phyloP scores from a whole-genome alignment of 2,797 vertebrate species.

The Falco novaeseelandiae region DNA sequence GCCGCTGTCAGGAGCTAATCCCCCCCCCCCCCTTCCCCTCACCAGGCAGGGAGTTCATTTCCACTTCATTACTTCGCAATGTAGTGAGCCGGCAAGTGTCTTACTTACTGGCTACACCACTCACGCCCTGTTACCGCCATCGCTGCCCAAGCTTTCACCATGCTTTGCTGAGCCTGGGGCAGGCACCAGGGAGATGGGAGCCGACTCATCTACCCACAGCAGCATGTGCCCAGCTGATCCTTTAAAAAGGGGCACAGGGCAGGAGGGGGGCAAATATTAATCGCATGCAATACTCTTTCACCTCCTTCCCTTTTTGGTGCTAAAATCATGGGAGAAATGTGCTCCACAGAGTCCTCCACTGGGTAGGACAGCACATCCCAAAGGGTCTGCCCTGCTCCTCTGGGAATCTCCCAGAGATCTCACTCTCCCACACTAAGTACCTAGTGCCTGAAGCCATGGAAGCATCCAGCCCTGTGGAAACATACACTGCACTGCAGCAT shows the following conservation, averaged over 20 bases:
- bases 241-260: background rate
- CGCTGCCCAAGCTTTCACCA: background rate
- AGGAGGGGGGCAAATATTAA: background rate
- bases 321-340: rapidly evolving
- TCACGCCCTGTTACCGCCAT: background rate
- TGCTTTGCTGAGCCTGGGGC: background rate
- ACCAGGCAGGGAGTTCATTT: constrained; percentile 66
- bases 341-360: rapidly evolving
- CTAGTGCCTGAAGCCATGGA: rapidly evolving
- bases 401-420: background rate
- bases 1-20: constrained; percentile 33
- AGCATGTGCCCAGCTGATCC: rapidly evolving
- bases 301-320: background rate
- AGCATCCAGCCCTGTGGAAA: background rate
- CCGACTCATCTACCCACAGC: background rate
- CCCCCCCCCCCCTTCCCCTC: background rate
- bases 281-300: rapidly evolving
- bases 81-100: constrained; percentile 32
- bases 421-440: background rate
- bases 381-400: background rate
- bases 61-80: constrained; percentile 73
- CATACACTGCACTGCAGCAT: rapidly evolving
- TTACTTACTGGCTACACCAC: constrained; percentile 6
- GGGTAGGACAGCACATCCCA: background rate
- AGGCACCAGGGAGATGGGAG: background rate